Conservation (phyloP, 2,888 invertebrate species). For the Pherbina coryleti region DNA sequence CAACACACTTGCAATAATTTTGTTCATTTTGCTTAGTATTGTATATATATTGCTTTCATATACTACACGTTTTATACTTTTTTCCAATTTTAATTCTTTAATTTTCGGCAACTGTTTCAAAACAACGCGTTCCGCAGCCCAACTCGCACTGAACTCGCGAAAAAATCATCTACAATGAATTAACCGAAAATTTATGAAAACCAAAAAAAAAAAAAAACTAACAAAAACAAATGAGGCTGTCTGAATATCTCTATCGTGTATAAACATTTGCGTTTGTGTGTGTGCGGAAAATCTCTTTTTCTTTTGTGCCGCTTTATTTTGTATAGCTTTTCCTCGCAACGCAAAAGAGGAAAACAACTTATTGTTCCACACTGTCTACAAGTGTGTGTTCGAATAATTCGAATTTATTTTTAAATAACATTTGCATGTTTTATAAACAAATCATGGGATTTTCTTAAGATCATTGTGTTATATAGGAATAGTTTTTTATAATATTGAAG, state of each 20-base stretch:
- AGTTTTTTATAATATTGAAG: background rate
- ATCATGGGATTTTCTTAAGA: conserved; percentile 7
- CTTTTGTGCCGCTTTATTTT: background rate
- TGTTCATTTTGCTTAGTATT: background rate
- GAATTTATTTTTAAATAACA: conserved; percentile 35
- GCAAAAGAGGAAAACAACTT: background rate
- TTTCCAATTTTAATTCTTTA: conserved; percentile 24
- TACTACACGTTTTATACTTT: conserved; percentile 14
- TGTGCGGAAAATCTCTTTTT: conserved; percentile 41
- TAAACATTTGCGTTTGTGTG: conserved; percentile 28
- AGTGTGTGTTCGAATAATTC: conserved; percentile 18
- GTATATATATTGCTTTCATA: background rate
- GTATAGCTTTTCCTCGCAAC: conserved; percentile 3
- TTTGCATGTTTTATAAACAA: conserved; percentile 33
- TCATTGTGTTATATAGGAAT: background rate
- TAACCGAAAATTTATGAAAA: conserved; percentile 44
- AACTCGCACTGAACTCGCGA: conserved; percentile 70
- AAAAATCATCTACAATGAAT: conserved; percentile 50
- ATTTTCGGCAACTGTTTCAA: conserved; percentile 46
- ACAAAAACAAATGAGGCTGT: conserved; percentile 52
- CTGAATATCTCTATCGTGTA: conserved; percentile 45
- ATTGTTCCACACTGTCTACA: background rate
- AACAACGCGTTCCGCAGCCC: conserved; percentile 70
- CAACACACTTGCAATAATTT: too few relatives aligned
- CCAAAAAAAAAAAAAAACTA: conserved; percentile 33